phyloP scores from a whole-genome alignment of 2,113 vertebrate genomes.

The Tympanuchus pallidicinctus region DNA sequence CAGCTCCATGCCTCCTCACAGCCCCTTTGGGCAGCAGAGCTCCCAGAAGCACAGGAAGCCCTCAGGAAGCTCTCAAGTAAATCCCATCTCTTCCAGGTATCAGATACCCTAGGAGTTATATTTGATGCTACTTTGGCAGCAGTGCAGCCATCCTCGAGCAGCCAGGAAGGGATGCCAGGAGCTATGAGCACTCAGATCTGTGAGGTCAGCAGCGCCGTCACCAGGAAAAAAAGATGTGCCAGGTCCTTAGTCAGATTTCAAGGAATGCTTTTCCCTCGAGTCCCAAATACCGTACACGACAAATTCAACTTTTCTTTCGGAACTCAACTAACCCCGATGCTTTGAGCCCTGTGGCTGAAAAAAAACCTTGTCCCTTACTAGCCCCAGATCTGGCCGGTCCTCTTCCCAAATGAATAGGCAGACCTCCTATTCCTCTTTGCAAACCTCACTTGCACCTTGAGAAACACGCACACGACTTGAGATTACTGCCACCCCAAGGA shows the following conservation, averaged over 20 bases:
- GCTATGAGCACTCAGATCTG: accelerated
- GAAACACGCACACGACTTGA: background rate
- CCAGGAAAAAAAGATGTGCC: accelerated
- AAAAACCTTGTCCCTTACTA: background rate
- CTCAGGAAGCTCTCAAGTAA: accelerated
- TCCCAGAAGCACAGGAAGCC: background rate
- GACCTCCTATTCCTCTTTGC: background rate
- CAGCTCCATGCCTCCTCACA: background rate
- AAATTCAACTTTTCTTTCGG: background rate
- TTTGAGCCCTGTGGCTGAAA: background rate
- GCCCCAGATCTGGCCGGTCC: background rate
- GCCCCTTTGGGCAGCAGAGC: accelerated
- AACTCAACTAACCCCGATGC: background rate
- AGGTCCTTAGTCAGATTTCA: background rate
- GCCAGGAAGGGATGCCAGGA: background rate
- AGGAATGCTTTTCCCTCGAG: background rate
- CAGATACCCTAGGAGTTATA: accelerated
- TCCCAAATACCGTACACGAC: background rate
- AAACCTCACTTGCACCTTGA: background rate
- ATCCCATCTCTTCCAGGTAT: background rate
- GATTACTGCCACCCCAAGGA: background rate
- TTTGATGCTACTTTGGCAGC: background rate
- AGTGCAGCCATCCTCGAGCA: accelerated
- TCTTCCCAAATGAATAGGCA: background rate
- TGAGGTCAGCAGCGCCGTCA: background rate